Percentiles rank a stretch among this genome's conserved stretches.
Conservation (phyloP, 2,113 vertebrate genomes). For the Buteo buteo region DNA sequence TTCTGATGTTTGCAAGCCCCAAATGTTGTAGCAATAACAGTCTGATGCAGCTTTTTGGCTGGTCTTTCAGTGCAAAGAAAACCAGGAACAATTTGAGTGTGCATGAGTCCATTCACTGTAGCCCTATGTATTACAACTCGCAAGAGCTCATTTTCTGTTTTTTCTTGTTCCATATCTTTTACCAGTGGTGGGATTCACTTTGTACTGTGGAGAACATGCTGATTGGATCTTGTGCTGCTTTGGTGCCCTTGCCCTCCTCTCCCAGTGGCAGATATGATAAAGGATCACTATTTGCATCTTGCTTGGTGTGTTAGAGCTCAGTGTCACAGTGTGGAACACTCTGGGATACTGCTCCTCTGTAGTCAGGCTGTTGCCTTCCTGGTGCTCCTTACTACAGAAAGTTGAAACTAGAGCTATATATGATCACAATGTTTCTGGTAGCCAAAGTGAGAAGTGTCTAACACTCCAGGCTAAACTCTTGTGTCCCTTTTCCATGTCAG, state of each 20-base stretch:
- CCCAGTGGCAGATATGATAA: background rate
- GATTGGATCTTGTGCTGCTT: background rate
- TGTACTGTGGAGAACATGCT: background rate
- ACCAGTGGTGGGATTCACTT: background rate
- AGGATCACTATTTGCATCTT: background rate
- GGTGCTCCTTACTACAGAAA: background rate
- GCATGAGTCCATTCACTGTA: background rate
- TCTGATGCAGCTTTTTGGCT: background rate
- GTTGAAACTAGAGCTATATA: background rate
- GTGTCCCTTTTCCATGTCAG: background rate
- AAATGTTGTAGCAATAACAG: background rate
- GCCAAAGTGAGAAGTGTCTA: background rate
- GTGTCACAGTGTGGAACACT: background rate
- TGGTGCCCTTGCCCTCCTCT: background rate
- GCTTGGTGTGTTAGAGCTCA: rapidly evolving
- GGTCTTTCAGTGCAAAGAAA: background rate
- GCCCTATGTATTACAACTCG: rapidly evolving
- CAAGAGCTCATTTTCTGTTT: background rate
- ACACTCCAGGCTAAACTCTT: background rate
- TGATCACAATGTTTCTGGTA: background rate
- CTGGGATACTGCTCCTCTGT: background rate
- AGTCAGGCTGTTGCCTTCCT: background rate
- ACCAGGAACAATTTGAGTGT: background rate
- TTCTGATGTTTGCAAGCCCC: background rate
- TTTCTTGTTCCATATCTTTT: background rate